Percentiles rank a stretch among this genome's conserved stretches.
Conservation (phyloP, 2,888 invertebrate genomes). For the Heteropelma amictum region DNA sequence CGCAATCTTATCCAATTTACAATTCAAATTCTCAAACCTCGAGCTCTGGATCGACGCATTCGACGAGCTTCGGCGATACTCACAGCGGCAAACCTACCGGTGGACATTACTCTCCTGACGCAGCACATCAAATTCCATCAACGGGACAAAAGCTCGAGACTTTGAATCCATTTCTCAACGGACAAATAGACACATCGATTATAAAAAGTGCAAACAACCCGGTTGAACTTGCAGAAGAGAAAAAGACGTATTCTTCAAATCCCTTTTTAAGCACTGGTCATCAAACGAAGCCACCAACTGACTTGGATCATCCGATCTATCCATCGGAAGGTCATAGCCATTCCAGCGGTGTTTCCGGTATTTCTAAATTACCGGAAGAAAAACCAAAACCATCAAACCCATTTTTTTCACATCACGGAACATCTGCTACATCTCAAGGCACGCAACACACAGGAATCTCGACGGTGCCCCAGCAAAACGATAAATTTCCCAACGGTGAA, state of each 20-base stretch:
- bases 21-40: conserved; percentile 1
- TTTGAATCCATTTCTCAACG: conserved; percentile 44
- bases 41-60: too few species aligned
- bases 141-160: conserved; percentile 1
- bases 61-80: neutral
- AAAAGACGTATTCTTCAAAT: conserved; percentile 27
- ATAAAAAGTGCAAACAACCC: neutral
- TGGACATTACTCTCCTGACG: neutral
- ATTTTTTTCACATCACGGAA: conserved; percentile 1
- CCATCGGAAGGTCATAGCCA: too few species aligned
- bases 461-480: too few species aligned
- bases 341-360: neutral
- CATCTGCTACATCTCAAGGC: too few species aligned
- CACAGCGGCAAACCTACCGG: neutral
- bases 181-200: conserved; percentile 27
- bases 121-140: neutral
- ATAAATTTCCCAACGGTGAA: too few species aligned
- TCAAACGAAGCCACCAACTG: conserved; percentile 10
- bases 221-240: neutral
- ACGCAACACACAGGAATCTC: too few species aligned
- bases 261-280: conserved; percentile 39
- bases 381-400: conserved; percentile 20
- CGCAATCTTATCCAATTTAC: neutral
- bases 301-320: neutral
- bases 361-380: neutral